Percentiles rank a stretch among this genome's conserved stretches.
phyloP scores from a whole-genome alignment of 2,888 invertebrate species.

The Agrilus cyanescens region DNA sequence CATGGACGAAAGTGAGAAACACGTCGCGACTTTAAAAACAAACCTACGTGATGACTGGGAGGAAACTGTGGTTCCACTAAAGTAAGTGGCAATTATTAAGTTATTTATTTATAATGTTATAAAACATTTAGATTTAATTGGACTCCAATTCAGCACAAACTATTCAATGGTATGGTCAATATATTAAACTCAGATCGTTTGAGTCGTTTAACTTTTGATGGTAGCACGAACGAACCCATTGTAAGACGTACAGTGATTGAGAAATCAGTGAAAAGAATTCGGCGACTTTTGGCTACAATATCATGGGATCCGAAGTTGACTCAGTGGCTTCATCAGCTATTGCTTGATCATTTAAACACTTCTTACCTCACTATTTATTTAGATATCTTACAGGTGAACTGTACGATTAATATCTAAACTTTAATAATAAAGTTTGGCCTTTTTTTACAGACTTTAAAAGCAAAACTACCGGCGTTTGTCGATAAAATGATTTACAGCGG shows the following conservation, averaged over 20 bases:
- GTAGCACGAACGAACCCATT: constrained; percentile 52
- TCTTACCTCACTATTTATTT: constrained; percentile 60
- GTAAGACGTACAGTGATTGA: constrained; percentile 57
- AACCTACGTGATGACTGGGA: constrained; percentile 59
- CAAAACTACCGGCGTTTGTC: constrained; percentile 57
- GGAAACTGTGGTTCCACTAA: constrained; percentile 49
- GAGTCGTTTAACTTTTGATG: constrained; percentile 48
- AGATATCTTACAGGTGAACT: constrained; percentile 58
- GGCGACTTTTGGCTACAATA: constrained; percentile 55
- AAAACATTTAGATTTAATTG: constrained; percentile 42
- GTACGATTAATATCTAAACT: neutral
- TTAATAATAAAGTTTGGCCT: constrained; percentile 3
- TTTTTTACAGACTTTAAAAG: constrained; percentile 41
- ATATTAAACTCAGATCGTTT: constrained; percentile 56
- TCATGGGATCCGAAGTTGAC: constrained; percentile 62
- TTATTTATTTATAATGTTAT: neutral
- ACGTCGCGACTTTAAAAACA: constrained; percentile 47
- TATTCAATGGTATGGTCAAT: constrained; percentile 53
- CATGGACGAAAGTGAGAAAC: constrained; percentile 62
- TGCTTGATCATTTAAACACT: constrained; percentile 55
- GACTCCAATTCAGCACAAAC: constrained; percentile 49
- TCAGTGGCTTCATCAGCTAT: constrained; percentile 65
- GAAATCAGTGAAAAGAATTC: constrained; percentile 52
- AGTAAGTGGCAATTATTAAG: neutral
- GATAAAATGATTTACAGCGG: constrained; percentile 59